Evolutionary conservation across 1,140 invertebrate species (phyloP), one percentile per base, ranked within the genome.

Genomic region (Cecropterus lyciades): DNA sequence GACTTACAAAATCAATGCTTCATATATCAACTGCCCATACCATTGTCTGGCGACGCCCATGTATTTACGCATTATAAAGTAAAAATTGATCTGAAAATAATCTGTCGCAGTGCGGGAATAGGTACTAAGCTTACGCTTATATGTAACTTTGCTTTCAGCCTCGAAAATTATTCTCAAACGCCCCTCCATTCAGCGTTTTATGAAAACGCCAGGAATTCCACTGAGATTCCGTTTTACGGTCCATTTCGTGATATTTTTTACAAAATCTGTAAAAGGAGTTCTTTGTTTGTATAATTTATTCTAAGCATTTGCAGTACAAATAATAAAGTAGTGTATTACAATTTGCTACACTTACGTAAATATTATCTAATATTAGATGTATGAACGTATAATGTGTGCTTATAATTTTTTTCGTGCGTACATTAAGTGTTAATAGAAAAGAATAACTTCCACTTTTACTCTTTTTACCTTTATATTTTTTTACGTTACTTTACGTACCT

Each of bases 91-190:
- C 13, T 14, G 2, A 14, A 43, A 40, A 0, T n/a, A n/a, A 40
- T 2, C 17, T 49, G 46, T 49, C 46, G 46, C 46, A 49, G 46
- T 49, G 46, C 46, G 17, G 45, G 11, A 49, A 49, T 49, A 24
- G 3, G 6, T n/a, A 24, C 3, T n/a, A 24, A 49, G 46, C 17
- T 5, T n/a, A 49, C 1, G 15, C 17, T 11, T n/a, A 11, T 24
- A 11, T 49, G 46, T 49, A n/a, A n/a, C 17, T 49, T 49, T 8
- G 45, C 46, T 1, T 49, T 6, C 40, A 40, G 40, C n/a, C 13
- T 14, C 37, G 13, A 43, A 4, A 43, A 43, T 43, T 43, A 43
- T 43, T 43, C 40, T 13, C 40, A 14, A 43, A 4, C 27, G 27
- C 27, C 13, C 11, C 33, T 37, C 33, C 13, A 14, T 43, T 43